Evolutionary conservation across 2,113 vertebrate genomes (phyloP).

Genomic region (Chitala chitala): DNA sequence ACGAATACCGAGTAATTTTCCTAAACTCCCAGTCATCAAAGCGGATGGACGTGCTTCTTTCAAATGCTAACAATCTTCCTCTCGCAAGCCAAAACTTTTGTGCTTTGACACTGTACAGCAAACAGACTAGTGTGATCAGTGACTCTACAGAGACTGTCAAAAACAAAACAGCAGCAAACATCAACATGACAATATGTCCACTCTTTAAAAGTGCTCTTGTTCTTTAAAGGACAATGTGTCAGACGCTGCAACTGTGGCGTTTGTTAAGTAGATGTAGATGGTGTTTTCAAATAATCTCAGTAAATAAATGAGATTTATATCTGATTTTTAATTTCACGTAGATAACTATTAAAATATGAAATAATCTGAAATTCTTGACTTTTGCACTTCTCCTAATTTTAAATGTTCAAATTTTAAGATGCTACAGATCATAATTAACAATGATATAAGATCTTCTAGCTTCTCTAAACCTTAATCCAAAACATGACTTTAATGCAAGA

Average conservation of each 20-base stretch:
- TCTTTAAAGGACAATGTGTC: too few relatives aligned
- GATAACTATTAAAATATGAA: background rate
- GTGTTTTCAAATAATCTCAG: background rate
- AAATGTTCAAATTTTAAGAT: constrained; percentile 63
- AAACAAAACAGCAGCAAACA: too few relatives aligned
- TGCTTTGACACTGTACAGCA: constrained; percentile 78
- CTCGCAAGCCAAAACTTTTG: constrained; percentile 73
- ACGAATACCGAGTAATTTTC: constrained; percentile 96
- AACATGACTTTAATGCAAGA: constrained; percentile 60
- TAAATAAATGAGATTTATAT: background rate
- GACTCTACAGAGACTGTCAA: constrained; percentile 68
- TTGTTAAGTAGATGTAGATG: constrained; percentile 50
- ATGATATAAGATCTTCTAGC: too few relatives aligned
- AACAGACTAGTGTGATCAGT: constrained; percentile 80
- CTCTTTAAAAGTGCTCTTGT: too few relatives aligned
- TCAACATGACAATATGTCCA: too few relatives aligned
- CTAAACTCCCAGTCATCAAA: constrained; percentile 98
- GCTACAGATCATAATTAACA: too few relatives aligned
- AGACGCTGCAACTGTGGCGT: constrained; percentile 56
- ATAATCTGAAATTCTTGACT: too few relatives aligned
- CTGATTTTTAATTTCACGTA: background rate
- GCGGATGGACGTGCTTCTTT: constrained; percentile 74
- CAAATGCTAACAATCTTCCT: constrained; percentile 85
- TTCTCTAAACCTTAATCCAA: constrained; percentile 59
- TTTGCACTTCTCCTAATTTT: constrained; percentile 44